Evolutionary conservation across 2,113 vertebrate genomes (phyloP).

Genomic region (Labeo catla): DNA sequence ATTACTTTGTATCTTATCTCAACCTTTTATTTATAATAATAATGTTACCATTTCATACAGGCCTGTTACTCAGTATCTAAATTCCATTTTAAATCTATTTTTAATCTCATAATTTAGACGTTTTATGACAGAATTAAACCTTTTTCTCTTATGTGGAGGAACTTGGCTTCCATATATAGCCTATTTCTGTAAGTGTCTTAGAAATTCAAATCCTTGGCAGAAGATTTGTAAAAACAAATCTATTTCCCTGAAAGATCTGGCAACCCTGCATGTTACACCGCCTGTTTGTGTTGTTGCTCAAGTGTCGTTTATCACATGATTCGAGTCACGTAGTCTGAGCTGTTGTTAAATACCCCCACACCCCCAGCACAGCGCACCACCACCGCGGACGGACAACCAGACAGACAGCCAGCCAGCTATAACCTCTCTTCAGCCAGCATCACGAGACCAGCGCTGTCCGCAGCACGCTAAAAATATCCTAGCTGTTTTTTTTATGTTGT

Average conservation of each 20-base stretch:
- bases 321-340: slow-evolving; percentile 49
- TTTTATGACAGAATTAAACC: neutral
- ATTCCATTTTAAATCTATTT: too few relatives aligned
- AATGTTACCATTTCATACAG: too few relatives aligned
- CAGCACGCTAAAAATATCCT: neutral
- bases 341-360: slow-evolving; percentile 33
- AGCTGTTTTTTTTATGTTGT: neutral
- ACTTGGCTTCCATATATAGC: neutral
- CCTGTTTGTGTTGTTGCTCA: slow-evolving; percentile 38
- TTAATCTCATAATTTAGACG: too few relatives aligned
- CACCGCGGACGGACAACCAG: neutral
- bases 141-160: neutral
- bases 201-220: neutral
- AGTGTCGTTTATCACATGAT: slow-evolving; percentile 53
- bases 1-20: too few relatives aligned
- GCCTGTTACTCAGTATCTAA: too few relatives aligned
- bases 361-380: neutral
- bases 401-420: neutral
- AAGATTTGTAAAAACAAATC: neutral
- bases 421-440: neutral
- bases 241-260: neutral
- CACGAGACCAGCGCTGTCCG: neutral
- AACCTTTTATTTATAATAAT: too few relatives aligned
- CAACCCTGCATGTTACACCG: slow-evolving; percentile 19
- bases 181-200: neutral